Evolutionary conservation across 1,140 invertebrate species (phyloP).

Genomic region (Leptinotarsa lineolata): DNA sequence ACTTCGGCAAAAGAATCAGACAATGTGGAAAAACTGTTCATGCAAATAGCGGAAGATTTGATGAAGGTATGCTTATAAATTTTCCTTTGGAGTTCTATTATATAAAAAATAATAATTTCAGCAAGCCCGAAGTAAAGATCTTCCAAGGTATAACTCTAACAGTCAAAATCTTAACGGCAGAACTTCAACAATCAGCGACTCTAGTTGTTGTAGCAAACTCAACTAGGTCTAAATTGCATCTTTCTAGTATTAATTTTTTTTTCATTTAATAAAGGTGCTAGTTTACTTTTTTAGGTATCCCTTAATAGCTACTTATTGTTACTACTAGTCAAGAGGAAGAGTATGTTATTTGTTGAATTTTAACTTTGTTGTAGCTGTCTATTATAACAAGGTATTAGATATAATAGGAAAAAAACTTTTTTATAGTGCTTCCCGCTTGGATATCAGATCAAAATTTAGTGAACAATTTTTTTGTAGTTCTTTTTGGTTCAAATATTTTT

Average conservation of each 20-base stretch:
- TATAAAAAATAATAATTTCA: constrained; percentile 50
- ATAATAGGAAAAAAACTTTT: too few relatives aligned
- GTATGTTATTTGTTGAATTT: too few relatives aligned
- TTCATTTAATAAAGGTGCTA: constrained; percentile 1
- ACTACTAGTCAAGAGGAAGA: background rate
- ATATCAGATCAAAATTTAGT: too few relatives aligned
- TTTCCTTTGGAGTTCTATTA: background rate
- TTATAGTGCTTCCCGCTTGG: too few relatives aligned
- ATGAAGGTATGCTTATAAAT: constrained; percentile 70
- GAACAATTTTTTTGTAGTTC: too few relatives aligned
- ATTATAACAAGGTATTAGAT: too few relatives aligned
- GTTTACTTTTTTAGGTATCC: background rate
- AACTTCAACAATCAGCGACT: constrained; percentile 70
- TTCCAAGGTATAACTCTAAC: constrained; percentile 74
- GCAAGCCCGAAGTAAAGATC: constrained; percentile 78
- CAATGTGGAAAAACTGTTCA: constrained; percentile 95
- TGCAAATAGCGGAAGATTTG: constrained; percentile 91
- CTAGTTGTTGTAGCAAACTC: constrained; percentile 64
- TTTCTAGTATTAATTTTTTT: background rate
- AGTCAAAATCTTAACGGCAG: constrained; percentile 73
- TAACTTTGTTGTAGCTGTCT: too few relatives aligned
- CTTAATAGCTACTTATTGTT: background rate
- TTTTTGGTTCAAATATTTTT: too few relatives aligned
- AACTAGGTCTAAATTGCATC: background rate
- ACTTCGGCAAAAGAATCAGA: constrained; percentile 97